phyloP scores from a whole-genome alignment of 2,888 invertebrate species.

The Gandaritis pyraliata region DNA sequence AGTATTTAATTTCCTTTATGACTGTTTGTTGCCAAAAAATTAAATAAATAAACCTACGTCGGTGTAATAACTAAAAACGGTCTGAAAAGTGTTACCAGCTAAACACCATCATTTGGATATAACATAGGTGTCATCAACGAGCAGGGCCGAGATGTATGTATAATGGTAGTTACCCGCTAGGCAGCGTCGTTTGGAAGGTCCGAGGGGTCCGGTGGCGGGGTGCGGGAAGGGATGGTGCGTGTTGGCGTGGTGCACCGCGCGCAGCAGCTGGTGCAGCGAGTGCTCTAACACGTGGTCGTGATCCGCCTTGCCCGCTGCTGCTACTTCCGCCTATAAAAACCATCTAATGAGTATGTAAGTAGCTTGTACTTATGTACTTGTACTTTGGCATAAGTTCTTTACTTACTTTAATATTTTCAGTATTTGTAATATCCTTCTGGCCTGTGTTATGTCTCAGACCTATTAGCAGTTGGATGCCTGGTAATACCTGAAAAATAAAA shows the following conservation, averaged over 20 bases:
- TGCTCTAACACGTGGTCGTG: constrained; percentile 99
- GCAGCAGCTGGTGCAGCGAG: constrained; percentile 95
- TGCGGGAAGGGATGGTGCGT: constrained; percentile 97
- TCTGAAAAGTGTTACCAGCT: constrained; percentile 84
- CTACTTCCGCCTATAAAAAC: constrained; percentile 63
- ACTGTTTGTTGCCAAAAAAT: no score
- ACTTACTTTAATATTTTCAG: constrained; percentile 71
- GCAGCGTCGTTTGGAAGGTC: constrained; percentile 95
- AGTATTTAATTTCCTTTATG: no score
- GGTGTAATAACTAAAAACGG: no score
- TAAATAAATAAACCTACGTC: no score
- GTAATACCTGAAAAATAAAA: constrained; percentile 87
- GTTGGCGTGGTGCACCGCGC: constrained; percentile 96
- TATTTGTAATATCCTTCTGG: constrained; percentile 66
- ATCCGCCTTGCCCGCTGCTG: constrained; percentile 85
- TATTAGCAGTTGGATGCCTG: constrained; percentile 96
- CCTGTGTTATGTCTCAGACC: constrained; percentile 93
- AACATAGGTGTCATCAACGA: no score
- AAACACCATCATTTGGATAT: constrained; percentile 94
- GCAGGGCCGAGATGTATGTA: no score
- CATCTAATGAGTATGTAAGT: no score
- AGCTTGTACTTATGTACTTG: no score
- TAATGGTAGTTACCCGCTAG: constrained; percentile 92
- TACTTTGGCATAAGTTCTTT: no score
- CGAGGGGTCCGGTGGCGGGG: constrained; percentile 96